Conservation (phyloP, 1,140 invertebrate genomes). For the Rhopalosiphum maidis region DNA sequence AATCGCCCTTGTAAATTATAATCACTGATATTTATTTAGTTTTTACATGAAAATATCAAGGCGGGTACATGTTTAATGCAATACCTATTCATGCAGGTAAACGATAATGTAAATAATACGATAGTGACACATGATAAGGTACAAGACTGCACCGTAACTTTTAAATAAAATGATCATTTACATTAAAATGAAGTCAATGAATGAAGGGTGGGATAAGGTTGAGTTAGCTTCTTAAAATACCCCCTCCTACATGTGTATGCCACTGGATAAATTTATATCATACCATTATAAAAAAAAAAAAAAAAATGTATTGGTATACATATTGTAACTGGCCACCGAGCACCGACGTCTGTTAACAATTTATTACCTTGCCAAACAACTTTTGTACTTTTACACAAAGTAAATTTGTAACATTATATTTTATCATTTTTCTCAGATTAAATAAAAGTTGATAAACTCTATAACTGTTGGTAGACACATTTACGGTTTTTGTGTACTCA, state of each 20-base stretch:
- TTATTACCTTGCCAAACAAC: not conserved
- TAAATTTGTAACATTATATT: constrained; percentile 1
- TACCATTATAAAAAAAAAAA: not conserved
- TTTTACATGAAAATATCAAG: not conserved
- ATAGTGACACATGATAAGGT: not conserved
- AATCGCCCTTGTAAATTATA: not conserved
- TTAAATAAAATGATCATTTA: not conserved
- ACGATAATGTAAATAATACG: not conserved
- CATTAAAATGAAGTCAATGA: not conserved
- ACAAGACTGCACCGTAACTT: not conserved
- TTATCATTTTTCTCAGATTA: not conserved
- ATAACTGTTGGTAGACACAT: not conserved
- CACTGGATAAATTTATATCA: not conserved
- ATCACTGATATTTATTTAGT: not conserved
- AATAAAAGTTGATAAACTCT: not conserved
- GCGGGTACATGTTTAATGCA: not conserved
- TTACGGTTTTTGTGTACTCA: not conserved
- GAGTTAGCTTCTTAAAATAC: not conserved
- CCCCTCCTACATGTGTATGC: not conserved
- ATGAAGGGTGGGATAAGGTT: not conserved
- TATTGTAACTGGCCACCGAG: not conserved
- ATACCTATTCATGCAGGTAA: not conserved
- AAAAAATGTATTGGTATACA: not conserved
- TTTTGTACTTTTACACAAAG: not conserved
- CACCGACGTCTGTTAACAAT: not conserved